Conservation (phyloP, 2,113 vertebrate species). For the Psittacus erithacus region DNA sequence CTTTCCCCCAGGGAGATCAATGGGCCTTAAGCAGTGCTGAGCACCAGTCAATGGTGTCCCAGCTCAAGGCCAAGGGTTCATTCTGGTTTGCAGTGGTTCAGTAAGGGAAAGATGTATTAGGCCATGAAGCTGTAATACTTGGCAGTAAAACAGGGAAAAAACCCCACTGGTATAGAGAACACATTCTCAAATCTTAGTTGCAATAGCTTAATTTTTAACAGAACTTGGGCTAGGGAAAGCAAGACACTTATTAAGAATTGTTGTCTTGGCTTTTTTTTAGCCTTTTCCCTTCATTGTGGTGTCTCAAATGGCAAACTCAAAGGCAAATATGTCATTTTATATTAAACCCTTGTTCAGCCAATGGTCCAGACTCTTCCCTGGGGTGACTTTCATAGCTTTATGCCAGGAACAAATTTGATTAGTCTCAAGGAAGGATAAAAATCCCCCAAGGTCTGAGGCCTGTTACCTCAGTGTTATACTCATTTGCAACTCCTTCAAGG, state of each 20-base stretch:
- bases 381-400: background rate
- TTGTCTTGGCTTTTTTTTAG: background rate
- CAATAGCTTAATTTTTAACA: background rate
- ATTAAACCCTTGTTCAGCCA: background rate
- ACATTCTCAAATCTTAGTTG: background rate
- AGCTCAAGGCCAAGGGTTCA: background rate
- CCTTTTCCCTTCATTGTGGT: background rate
- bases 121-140: background rate
- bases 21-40: background rate
- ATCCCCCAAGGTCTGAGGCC: background rate
- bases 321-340: background rate
- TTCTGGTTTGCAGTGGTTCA: background rate
- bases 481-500: background rate
- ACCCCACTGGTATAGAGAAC: rapidly evolving
- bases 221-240: background rate
- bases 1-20: background rate
- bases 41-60: background rate
- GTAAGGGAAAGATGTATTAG: background rate
- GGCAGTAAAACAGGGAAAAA: background rate
- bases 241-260: background rate
- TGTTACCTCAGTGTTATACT: background rate
- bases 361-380: background rate
- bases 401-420: background rate
- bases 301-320: background rate
- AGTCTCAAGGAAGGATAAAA: background rate